phyloP scores from a whole-genome alignment of 2,797 vertebrate species.

The Discoglossus pictus region DNA sequence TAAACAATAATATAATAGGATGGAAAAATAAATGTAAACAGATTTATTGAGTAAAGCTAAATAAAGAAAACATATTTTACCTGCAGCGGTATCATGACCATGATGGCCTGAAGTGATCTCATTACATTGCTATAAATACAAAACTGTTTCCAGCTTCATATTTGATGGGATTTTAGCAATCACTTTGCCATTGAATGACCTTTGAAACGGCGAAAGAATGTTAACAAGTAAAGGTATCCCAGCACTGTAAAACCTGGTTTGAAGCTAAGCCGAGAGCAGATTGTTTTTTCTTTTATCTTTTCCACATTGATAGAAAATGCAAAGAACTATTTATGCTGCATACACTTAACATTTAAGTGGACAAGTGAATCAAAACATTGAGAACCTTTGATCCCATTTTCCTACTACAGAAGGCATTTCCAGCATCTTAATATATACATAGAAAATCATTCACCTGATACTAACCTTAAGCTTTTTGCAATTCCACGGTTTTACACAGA shows the following conservation, averaged over 20 bases:
- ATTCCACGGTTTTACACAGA: no score
- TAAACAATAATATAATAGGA: no score
- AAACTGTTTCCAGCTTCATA: neutral
- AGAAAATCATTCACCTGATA: no score
- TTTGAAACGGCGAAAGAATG: constrained; percentile 13
- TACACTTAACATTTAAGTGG: constrained; percentile 5
- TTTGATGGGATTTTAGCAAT: constrained; percentile 23
- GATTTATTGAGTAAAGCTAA: no score
- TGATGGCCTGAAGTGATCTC: no score
- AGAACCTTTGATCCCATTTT: neutral
- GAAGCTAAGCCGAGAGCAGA: constrained; percentile 10
- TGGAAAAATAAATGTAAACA: no score
- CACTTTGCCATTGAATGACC: constrained; percentile 6
- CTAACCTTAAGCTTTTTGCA: no score
- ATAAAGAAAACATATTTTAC: no score
- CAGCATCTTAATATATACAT: no score
- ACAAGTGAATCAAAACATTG: neutral
- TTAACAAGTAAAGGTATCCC: constrained; percentile 18
- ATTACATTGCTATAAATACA: constrained; percentile 1
- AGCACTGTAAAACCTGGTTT: neutral
- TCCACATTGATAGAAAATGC: neutral
- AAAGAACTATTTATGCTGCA: neutral
- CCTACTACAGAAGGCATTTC: no score
- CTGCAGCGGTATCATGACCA: no score
- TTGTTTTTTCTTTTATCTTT: neutral